Conservation (phyloP, 2,888 invertebrate genomes). For the Anaspis maculata region DNA sequence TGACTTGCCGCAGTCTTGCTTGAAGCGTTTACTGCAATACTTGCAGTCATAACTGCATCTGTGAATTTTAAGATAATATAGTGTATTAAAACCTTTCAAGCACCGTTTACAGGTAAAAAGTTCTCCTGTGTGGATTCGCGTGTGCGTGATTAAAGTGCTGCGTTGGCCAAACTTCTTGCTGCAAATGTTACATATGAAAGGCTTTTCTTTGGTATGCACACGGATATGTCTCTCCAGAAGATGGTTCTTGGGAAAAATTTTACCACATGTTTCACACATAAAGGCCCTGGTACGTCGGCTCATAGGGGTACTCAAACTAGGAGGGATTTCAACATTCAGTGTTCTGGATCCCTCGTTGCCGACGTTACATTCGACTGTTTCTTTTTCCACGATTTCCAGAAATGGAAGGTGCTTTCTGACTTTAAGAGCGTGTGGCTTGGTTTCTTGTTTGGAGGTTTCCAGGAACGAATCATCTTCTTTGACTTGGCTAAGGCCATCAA, state of each 20-base stretch:
- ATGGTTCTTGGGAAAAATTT: constrained; percentile 51
- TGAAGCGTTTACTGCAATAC: neutral
- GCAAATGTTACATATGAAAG: constrained; percentile 50
- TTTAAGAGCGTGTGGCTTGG: too few relatives aligned
- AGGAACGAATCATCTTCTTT: too few relatives aligned
- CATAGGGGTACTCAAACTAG: too few relatives aligned
- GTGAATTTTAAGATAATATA: too few relatives aligned
- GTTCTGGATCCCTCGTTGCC: too few relatives aligned
- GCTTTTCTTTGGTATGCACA: constrained; percentile 52
- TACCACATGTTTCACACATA: constrained; percentile 33
- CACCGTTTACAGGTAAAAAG: neutral
- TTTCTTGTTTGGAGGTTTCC: too few relatives aligned
- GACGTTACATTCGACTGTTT: too few relatives aligned
- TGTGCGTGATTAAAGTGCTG: neutral
- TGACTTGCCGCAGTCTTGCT: neutral
- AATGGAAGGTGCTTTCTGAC: too few relatives aligned
- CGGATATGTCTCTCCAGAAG: constrained; percentile 51
- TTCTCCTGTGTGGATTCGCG: neutral
- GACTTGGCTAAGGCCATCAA: too few relatives aligned
- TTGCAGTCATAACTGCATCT: too few relatives aligned
- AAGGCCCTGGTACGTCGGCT: constrained; percentile 30
- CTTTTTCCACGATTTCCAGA: too few relatives aligned
- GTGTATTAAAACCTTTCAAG: neutral
- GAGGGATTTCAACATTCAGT: too few relatives aligned
- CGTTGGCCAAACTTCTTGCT: constrained; percentile 50